Percentiles rank a stretch among this genome's conserved stretches.
These are phyloP conservation scores for Drosophila pruinosa DNA, from an alignment of 1,140 invertebrate species.

Conservation along the genomic window DNA sequence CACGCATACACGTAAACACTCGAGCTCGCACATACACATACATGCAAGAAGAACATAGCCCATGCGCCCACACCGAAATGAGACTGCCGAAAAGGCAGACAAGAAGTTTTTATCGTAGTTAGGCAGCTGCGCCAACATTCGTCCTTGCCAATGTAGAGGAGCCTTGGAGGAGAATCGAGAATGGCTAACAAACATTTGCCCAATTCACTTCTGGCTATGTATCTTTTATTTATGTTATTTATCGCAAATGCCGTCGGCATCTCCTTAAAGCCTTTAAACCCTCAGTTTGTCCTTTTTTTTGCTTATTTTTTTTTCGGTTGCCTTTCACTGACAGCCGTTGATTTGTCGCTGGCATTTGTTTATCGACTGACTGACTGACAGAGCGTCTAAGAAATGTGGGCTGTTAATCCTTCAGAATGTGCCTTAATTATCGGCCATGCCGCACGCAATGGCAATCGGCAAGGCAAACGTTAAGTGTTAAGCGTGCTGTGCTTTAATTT, in stretches of 20 bases:
- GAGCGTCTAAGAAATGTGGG: slow-evolving; percentile 1
- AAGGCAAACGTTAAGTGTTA: slow-evolving; percentile 67
- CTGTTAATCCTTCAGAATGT: slow-evolving; percentile 58
- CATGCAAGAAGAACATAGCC: not conserved
- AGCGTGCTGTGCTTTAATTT: slow-evolving; percentile 56
- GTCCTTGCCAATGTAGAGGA: slow-evolving; percentile 43
- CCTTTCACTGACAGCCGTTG: slow-evolving; percentile 6
- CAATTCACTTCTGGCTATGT: slow-evolving; percentile 55
- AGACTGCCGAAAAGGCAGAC: slow-evolving; percentile 56
- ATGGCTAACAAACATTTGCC: slow-evolving; percentile 63
- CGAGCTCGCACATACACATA: slow-evolving; percentile 9
- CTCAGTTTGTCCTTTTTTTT: slow-evolving; percentile 12
- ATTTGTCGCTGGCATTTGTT: slow-evolving; percentile 52
- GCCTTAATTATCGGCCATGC: slow-evolving; percentile 57
- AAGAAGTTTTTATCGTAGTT: slow-evolving; percentile 74
- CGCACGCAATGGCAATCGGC: slow-evolving; percentile 18
- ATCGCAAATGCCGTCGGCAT: slow-evolving; percentile 51
- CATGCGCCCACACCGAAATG: slow-evolving; percentile 22
- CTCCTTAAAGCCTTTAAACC: slow-evolving; percentile 70
- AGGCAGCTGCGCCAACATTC: slow-evolving; percentile 68
- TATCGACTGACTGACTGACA: slow-evolving; percentile 10
- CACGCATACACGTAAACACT: slow-evolving; percentile 1
- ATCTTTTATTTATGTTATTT: slow-evolving; percentile 80
- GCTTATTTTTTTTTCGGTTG: too few relatives aligned
- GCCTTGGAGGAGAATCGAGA: slow-evolving; percentile 17